Percentiles rank a stretch among this genome's conserved stretches.
Conservation (phyloP, 2,113 vertebrate genomes). For the Oncorhynchus mykiss region DNA sequence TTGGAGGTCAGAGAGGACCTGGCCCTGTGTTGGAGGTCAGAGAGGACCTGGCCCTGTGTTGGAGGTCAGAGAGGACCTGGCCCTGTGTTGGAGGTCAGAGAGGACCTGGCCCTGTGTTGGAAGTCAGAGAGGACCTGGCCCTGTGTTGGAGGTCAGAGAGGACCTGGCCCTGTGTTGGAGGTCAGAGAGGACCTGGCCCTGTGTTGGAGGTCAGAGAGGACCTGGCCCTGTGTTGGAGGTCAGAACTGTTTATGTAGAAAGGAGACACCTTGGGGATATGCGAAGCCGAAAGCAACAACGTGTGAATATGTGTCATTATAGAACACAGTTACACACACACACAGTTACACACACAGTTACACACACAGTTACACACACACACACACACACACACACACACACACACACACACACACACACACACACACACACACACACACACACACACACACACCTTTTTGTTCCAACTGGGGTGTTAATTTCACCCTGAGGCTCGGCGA, state of each 20-base stretch:
- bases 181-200: no score
- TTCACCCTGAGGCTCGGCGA: conserved; percentile 69
- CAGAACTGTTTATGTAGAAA: conserved; percentile 43
- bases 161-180: conserved; percentile 6
- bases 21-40: no score
- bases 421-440: conserved; percentile 41
- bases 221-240: conserved; percentile 34
- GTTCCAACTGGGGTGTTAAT: conserved; percentile 74
- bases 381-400: neutral
- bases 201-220: no score
- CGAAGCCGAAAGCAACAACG: conserved; percentile 1
- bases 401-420: conserved; percentile 44
- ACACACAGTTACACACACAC: neutral
- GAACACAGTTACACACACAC: conserved; percentile 70
- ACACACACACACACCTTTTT: conserved; percentile 33
- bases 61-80: conserved; percentile 28
- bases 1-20: no score
- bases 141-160: conserved; percentile 17
- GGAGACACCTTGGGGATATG: conserved; percentile 52
- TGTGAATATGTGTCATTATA: conserved; percentile 69
- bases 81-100: no score
- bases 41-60: neutral
- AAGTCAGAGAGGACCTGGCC: no score
- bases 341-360: neutral
- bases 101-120: no score